Evolutionary conservation across 2,888 invertebrate species (phyloP).

Genomic region (Nomada flava): DNA sequence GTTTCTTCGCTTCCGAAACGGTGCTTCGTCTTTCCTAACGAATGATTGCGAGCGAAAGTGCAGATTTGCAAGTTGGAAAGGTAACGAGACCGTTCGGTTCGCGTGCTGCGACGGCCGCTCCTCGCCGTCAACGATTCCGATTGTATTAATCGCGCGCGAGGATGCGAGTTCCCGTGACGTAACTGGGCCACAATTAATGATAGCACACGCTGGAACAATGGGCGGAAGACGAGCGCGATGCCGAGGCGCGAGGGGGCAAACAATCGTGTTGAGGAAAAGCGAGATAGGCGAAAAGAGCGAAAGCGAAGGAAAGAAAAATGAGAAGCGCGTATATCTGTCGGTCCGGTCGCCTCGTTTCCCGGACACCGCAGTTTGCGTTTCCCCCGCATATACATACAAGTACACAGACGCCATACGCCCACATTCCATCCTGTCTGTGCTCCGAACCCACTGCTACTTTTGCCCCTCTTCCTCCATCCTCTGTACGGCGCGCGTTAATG

Average conservation of each 20-base stretch:
- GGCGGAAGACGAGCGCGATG: conserved; percentile 38
- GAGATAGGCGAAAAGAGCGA: conserved; percentile 35
- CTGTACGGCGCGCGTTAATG: conserved; percentile 33
- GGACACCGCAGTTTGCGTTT: conserved; percentile 65
- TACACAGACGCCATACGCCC: conserved; percentile 55
- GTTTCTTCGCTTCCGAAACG: background rate
- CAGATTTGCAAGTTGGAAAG: background rate
- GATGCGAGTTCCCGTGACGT: conserved; percentile 37
- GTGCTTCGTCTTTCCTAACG: background rate
- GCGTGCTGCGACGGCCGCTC: too few species aligned
- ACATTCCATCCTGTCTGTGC: conserved; percentile 71
- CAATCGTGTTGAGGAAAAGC: conserved; percentile 38
- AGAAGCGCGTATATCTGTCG: conserved; percentile 39
- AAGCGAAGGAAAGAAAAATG: conserved; percentile 41
- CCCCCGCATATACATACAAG: conserved; percentile 19
- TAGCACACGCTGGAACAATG: conserved; percentile 46
- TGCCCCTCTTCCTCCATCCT: conserved; percentile 10
- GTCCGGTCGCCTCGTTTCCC: conserved; percentile 62
- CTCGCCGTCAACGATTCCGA: background rate
- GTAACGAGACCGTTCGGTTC: background rate
- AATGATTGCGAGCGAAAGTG: background rate
- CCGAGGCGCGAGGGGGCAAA: conserved; percentile 16
- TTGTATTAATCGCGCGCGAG: conserved; percentile 16
- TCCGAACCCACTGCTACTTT: conserved; percentile 47
- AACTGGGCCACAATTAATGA: conserved; percentile 47